These are phyloP conservation scores for Sesamia nonagrioides DNA, from an alignment of 1,140 invertebrate genomes.

Conservation along the genomic window DNA sequence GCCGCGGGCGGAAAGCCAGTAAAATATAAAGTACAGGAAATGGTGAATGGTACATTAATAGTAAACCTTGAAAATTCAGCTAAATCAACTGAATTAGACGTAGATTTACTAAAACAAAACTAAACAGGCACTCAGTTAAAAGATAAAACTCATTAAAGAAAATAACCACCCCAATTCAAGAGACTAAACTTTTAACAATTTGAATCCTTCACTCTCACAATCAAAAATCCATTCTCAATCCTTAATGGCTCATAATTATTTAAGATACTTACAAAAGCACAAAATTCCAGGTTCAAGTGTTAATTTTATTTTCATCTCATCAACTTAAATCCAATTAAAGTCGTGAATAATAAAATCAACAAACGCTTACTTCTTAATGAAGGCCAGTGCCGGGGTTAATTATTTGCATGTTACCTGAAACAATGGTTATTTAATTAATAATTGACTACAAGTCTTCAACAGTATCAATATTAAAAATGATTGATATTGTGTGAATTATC, in stretches of 20 bases:
- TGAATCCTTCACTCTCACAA: background rate
- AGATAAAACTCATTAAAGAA: background rate
- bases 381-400: slow-evolving; percentile 29
- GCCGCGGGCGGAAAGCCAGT: too few relatives aligned
- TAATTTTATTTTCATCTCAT: slow-evolving; percentile 42
- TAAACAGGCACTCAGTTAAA: background rate
- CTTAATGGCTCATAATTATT: slow-evolving; percentile 27
- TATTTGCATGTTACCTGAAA: slow-evolving; percentile 51
- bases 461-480: background rate
- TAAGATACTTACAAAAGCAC: slow-evolving; percentile 28
- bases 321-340: slow-evolving; percentile 47
- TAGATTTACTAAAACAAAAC: background rate
- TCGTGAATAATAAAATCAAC: slow-evolving; percentile 50
- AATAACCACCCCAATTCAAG: background rate
- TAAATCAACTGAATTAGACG: background rate
- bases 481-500: too few relatives aligned
- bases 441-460: slow-evolving; percentile 34
- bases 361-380: slow-evolving; percentile 47
- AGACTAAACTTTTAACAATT: background rate
- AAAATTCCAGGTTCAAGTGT: slow-evolving; percentile 9
- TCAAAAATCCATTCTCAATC: slow-evolving; percentile 16
- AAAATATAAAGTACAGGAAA: too few relatives aligned
- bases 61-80: background rate
- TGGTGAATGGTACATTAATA: too few relatives aligned
- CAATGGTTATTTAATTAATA: slow-evolving; percentile 45